Base-by-base conservation (phyloP, 2,113 vertebrate genomes). In the Dromas ardeola region DNA sequence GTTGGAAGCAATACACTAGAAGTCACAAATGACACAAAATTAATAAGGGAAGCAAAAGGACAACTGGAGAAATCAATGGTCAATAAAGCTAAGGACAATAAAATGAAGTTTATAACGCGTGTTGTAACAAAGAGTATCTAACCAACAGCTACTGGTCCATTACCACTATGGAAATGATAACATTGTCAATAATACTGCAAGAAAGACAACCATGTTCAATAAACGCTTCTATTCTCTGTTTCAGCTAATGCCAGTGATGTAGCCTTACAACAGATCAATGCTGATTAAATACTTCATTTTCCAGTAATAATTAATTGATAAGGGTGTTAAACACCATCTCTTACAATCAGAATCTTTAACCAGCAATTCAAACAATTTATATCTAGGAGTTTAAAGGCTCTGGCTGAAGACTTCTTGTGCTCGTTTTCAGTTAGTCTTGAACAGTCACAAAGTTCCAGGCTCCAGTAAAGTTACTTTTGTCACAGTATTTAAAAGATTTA, bases 11-110 rank as follows among this genome's bases (percentile, higher is more conserved):
- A 59, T 25, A 71, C 8, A 23, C 34, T 38, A 50, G 59, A 66
- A 93, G 23, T 30, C 42, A 83, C 34, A 62, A 90, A 95, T 58
- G 92, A 86, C 85, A 91, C 45, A 93, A 95, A 96, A 94, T 95
- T 94, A 82, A 88, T 96, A 90, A 61, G 36, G 63, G 72, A 90
- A 96, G 59, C 40, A 92, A 95, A 94, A 93, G 71, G 79, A 92
- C 85, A 94, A n/a, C 30, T 73, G 74, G 92, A 95, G 81, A 94
- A 96, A 96, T 95, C 95, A 81, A 96, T 93, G 43, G 67, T 58
- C 90, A 80, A 66, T 94, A 88, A 93, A 97, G 49, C 74, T 72
- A 86, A 95, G 74, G 79, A 90, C 81, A 95, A 90, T 93, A 91
- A 95, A 96, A 91, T 43, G 29, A 95, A 91, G 85, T 90, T 94